Base-by-base conservation (phyloP, 2,113 vertebrate genomes). In the Origma solitaria region DNA sequence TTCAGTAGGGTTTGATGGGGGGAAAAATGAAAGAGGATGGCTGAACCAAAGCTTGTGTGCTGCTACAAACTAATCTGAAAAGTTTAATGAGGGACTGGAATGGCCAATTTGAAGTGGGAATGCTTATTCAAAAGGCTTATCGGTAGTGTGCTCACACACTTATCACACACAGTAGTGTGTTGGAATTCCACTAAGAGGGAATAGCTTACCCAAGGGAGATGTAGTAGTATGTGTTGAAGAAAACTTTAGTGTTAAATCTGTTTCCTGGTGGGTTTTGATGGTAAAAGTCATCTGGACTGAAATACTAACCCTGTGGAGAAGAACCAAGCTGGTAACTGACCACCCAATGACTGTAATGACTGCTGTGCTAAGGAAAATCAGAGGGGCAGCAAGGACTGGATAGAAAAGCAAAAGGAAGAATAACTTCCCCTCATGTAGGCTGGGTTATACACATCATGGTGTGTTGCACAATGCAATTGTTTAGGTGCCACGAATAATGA, bases 361-460 rank as follows among this genome's bases (percentile, higher is more conserved):
- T 2, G 3, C 51, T 77, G 31, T 53, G 31, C 45, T 70, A 15
- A n/a, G 15, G 61, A 23, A 71, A 37, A 33, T 15, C 24, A 49
- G 76, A 73, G 54, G 14, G 28, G 14, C 28, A 38, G 53, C 45
- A 51, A 51, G 49, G 53, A 27, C 15, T 38, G 44, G 24, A 18
- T 11, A 45, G 42, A 72, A 90, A 35, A 86, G 15, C n/a, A 54
- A 38, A 89, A 65, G 38, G 50, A 53, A 28, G 49, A 68, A 40
- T 60, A 53, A 10, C 10, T 72, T 73, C 42, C 12, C 15, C 31
- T 86, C 2, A 1, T 0, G 0, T 17, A 40, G 81, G n/a, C 3
- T 64, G 53, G 33, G 68, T 79, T 27, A 7, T n/a, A 16, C 22
- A 10, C 0, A 0, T 30, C 0, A 0, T 35, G n/a, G 13, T 82